Evolutionary conservation across 2,888 invertebrate genomes (phyloP).

Genomic region (Encarsia formosa): DNA sequence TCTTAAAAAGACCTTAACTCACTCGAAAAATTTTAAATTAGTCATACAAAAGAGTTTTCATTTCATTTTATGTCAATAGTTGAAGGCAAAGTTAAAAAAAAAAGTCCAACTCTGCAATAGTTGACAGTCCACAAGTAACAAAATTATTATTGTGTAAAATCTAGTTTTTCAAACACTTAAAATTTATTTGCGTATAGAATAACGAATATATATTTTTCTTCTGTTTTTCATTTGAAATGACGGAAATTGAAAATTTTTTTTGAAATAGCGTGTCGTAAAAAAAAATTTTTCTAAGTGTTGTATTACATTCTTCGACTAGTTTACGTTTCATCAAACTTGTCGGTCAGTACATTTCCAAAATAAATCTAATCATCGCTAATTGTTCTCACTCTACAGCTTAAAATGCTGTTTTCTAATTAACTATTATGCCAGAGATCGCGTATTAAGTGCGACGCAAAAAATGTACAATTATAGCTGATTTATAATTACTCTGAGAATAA

Average conservation of each 20-base stretch:
- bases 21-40: conserved; percentile 16
- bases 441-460: conserved; percentile 27
- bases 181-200: conserved; percentile 2
- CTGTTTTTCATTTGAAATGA: conserved; percentile 14
- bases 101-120: no score
- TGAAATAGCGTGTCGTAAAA: conserved; percentile 7
- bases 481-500: conserved; percentile 40
- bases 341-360: conserved; percentile 19
- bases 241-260: conserved; percentile 13
- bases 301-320: conserved; percentile 28
- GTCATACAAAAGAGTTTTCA: conserved; percentile 13
- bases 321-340: conserved; percentile 10
- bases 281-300: conserved; percentile 17
- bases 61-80: conserved; percentile 7
- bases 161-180: conserved; percentile 1
- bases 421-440: conserved; percentile 25
- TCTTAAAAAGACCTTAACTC: conserved; percentile 10
- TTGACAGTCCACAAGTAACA: no score
- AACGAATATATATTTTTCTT: conserved; percentile 4
- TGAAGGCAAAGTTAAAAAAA: no score
- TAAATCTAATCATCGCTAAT: conserved; percentile 23
- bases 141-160: no score
- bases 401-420: conserved; percentile 14
- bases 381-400: conserved; percentile 19
- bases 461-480: conserved; percentile 33